Percentiles rank a stretch among this genome's conserved stretches.
phyloP scores from a whole-genome alignment of 2,113 vertebrate species.

The Gnathonemus longibarbis region DNA sequence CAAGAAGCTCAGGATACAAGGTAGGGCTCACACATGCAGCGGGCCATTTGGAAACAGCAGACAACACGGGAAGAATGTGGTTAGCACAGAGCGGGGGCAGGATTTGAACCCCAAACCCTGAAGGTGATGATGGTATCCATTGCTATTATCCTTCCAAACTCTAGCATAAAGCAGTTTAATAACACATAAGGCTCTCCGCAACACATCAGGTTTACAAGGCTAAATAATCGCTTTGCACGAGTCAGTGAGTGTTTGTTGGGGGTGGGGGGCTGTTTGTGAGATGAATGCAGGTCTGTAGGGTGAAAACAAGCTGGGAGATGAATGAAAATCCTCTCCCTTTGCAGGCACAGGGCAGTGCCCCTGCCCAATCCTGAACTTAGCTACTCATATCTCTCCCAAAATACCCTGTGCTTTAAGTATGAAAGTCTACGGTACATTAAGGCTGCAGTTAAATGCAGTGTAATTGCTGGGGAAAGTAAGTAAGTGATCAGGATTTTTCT shows the following conservation, averaged over 20 bases:
- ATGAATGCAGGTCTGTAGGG: not conserved
- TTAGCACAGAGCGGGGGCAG: not conserved
- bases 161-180: not conserved
- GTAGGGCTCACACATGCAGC: not conserved
- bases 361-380: not conserved
- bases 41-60: not conserved
- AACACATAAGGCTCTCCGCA: not conserved
- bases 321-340: not conserved
- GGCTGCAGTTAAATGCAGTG: not conserved
- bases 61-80: not conserved
- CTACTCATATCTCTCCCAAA: not conserved
- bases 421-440: not conserved
- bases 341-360: not conserved
- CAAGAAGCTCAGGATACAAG: not conserved
- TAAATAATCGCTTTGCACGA: constrained; percentile 2
- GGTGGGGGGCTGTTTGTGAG: not conserved
- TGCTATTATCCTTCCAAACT: not conserved
- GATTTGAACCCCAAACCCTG: not conserved
- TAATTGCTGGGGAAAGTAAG: constrained; percentile 32
- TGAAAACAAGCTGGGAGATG: not conserved
- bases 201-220: not conserved
- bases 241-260: not conserved
- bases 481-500: constrained; percentile 29
- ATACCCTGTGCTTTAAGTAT: not conserved
- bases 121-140: not conserved